A percentile compares a stretch with the other conserved stretches of the same genome.
phyloP scores from a whole-genome alignment of 2,888 invertebrate genomes.

The Oxyteleia sp. region DNA sequence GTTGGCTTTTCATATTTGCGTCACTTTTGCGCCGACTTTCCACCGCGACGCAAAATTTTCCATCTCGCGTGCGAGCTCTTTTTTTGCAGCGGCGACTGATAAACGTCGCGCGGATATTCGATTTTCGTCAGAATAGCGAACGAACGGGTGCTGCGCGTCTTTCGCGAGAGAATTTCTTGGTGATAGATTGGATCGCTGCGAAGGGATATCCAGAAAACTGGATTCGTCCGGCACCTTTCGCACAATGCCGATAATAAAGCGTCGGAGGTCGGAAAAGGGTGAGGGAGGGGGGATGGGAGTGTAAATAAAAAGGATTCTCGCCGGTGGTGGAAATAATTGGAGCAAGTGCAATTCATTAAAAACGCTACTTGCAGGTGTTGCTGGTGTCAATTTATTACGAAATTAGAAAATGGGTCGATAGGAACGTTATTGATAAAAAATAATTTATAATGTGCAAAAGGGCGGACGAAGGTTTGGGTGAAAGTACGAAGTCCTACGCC shows the following conservation, averaged over 20 bases:
- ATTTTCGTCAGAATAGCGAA: constrained; percentile 28
- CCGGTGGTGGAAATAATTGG: not conserved
- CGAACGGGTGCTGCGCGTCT: too few relatives aligned
- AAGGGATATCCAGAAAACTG: not conserved
- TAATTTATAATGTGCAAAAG: too few relatives aligned
- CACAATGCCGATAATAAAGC: constrained; percentile 13
- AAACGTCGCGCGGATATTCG: constrained; percentile 43
- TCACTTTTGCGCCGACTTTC: constrained; percentile 10
- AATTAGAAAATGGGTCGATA: too few relatives aligned
- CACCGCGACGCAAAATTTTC: constrained; percentile 3
- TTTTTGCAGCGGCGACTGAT: constrained; percentile 26
- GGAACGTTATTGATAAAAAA: not conserved
- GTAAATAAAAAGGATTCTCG: constrained; percentile 6
- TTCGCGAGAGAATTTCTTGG: constrained; percentile 25
- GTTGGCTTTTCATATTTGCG: not conserved
- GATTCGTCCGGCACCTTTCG: constrained; percentile 15
- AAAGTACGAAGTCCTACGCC: too few relatives aligned
- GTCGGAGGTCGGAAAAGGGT: too few relatives aligned
- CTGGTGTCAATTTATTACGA: too few relatives aligned
- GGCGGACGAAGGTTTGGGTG: too few relatives aligned
- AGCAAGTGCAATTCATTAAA: too few relatives aligned
- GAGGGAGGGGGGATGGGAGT: too few relatives aligned
- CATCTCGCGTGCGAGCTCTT: constrained; percentile 7
- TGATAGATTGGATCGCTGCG: constrained; percentile 19
- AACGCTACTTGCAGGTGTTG: too few relatives aligned